These are phyloP conservation scores for Scrobipalpa atriplicella DNA, from an alignment of 2,888 invertebrate species.

Conservation along the genomic window DNA sequence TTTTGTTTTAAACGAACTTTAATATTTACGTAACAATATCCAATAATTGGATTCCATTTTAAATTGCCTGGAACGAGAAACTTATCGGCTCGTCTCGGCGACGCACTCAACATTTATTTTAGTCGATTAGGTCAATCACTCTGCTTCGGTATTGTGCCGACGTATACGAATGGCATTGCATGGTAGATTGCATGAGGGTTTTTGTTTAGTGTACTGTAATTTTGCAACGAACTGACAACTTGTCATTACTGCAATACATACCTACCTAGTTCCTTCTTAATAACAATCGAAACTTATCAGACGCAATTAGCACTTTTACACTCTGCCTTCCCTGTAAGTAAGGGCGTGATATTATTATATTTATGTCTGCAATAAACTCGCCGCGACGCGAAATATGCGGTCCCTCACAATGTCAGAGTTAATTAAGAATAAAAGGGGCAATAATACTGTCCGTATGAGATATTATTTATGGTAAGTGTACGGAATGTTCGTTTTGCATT, in stretches of 20 bases:
- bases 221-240: too few species aligned
- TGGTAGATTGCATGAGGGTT: background rate
- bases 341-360: too few species aligned
- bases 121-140: slow-evolving; percentile 18
- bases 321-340: too few species aligned
- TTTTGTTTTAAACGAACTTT: slow-evolving; percentile 4
- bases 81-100: background rate
- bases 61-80: background rate
- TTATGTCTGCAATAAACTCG: background rate
- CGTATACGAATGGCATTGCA: background rate
- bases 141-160: background rate
- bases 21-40: slow-evolving; percentile 2
- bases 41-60: background rate
- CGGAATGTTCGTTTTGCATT: background rate
- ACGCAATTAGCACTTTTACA: too few species aligned
- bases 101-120: slow-evolving; percentile 8
- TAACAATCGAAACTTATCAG: too few species aligned
- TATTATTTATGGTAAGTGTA: background rate
- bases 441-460: background rate
- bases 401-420: background rate
- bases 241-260: too few species aligned
- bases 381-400: background rate
- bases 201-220: too few species aligned
- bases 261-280: too few species aligned
- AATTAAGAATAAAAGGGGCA: slow-evolving; percentile 7